phyloP scores from a whole-genome alignment of 2,888 invertebrate genomes.

The Aphrophora alni region DNA sequence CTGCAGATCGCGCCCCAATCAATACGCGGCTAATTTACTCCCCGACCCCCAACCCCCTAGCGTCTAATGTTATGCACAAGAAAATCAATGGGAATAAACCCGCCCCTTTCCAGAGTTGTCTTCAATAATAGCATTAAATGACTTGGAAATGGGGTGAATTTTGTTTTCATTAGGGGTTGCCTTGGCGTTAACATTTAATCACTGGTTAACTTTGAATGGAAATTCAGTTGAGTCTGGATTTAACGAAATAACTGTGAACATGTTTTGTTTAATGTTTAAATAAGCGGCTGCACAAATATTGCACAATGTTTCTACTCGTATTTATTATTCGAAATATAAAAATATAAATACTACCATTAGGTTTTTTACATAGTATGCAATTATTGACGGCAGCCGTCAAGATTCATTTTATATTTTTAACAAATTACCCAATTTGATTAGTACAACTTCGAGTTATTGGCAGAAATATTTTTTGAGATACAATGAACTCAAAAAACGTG shows the following conservation, averaged over 20 bases:
- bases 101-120: conserved; percentile 24
- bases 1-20: conserved; percentile 31
- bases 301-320: too few relatives aligned
- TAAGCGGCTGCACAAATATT: too few relatives aligned
- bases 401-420: too few relatives aligned
- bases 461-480: too few relatives aligned
- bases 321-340: too few relatives aligned
- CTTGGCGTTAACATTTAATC: conserved; percentile 6
- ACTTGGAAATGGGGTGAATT: conserved; percentile 13
- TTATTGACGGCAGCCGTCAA: too few relatives aligned
- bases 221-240: neutral
- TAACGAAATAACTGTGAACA: neutral
- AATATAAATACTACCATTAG: too few relatives aligned
- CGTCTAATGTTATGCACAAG: conserved; percentile 29
- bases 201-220: neutral
- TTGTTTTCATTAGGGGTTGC: conserved; percentile 6
- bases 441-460: too few relatives aligned
- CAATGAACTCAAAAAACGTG: too few relatives aligned
- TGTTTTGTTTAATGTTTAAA: neutral
- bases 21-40: conserved; percentile 27
- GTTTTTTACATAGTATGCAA: too few relatives aligned
- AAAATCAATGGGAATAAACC: conserved; percentile 33
- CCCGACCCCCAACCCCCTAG: neutral
- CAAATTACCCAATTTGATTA: too few relatives aligned
- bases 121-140: conserved; percentile 28